Conservation (phyloP, 2,797 vertebrate genomes). For the Sciurus carolinensis region DNA sequence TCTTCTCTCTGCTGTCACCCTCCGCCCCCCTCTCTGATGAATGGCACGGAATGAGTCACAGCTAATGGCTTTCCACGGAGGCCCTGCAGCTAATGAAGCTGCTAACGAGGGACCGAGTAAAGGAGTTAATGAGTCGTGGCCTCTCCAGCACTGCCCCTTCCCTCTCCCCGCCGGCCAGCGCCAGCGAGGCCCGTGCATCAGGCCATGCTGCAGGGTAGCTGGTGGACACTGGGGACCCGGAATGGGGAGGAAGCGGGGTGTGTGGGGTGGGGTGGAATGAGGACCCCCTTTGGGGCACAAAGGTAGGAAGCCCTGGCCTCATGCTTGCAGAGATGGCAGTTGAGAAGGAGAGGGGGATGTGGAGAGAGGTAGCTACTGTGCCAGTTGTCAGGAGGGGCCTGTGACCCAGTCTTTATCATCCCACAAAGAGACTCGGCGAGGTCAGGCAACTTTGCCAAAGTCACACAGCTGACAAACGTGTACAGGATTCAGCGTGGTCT, state of each 20-base stretch:
- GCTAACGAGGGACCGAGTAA: slow-evolving; percentile 43
- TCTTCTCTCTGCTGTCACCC: neutral
- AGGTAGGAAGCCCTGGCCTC: neutral
- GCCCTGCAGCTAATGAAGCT: slow-evolving; percentile 47
- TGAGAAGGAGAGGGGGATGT: neutral
- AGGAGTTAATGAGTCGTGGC: neutral
- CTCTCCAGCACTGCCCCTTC: neutral
- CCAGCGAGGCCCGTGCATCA: neutral
- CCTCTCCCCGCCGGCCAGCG: too few species aligned
- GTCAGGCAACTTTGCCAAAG: neutral
- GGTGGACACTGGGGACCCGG: neutral
- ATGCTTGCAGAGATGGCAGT: neutral
- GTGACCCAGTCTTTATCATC: neutral
- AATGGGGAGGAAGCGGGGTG: neutral
- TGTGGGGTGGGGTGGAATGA: too few species aligned
- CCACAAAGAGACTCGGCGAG: slow-evolving; percentile 15
- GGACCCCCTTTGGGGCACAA: neutral
- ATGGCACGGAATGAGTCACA: slow-evolving; percentile 58
- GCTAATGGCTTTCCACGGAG: slow-evolving; percentile 67
- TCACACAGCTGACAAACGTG: neutral
- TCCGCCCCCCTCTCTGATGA: neutral
- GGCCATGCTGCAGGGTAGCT: neutral
- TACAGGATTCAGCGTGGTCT: neutral
- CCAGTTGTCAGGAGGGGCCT: neutral
- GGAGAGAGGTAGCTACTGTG: neutral